Base-by-base conservation (phyloP, 2,113 vertebrate genomes). In the Hippocampus barbouri region DNA sequence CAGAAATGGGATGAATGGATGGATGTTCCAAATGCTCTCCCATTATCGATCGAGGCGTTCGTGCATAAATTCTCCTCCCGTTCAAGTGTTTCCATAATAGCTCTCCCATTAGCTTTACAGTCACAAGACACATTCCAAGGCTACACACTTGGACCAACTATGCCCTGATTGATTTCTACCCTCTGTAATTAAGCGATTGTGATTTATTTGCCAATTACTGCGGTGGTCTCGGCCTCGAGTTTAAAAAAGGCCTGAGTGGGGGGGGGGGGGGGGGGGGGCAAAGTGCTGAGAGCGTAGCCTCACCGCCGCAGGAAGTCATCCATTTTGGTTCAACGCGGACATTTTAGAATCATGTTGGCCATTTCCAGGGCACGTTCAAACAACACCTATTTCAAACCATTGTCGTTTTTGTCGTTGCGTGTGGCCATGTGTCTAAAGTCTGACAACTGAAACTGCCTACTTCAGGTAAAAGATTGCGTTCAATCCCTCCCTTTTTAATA, bases 121-220 rank as follows among this genome's bases (percentile, higher is more conserved):
- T 43, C 11, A 14, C 62, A 43, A 43, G 41, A 66, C 64, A 45
- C 64, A 66, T 66, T 66, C 41, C 41, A 47, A 23, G 64, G 41
- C 25, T 15, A 25, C 64, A 27, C 45, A 66, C 64, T 65, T 45
- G 12, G 41, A 47, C n/a, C n/a, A 45, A 45, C n/a, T 66, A 18
- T 3, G 40, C 14, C 14, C 41, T 14, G n/a, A 66, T 66, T 47
- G 64, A 66, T 66, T 66, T 45, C 62, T 43, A 23, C n/a, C n/a
- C 11, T 3, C 14, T 18, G 51, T 69, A 69, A 69, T 57, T 38
- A 41, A 41, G 67, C 30, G 12, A 6, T 8, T 57, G 38, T 56
- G 67, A 69, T 69, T 69, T 57, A 57, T 69, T 69, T 56, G 34
- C 53, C 57, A 69, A 69, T 56, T 40, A 53, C 53, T 16, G 43